phyloP scores from a whole-genome alignment of 2,888 invertebrate species.

The Julus scandinavius region DNA sequence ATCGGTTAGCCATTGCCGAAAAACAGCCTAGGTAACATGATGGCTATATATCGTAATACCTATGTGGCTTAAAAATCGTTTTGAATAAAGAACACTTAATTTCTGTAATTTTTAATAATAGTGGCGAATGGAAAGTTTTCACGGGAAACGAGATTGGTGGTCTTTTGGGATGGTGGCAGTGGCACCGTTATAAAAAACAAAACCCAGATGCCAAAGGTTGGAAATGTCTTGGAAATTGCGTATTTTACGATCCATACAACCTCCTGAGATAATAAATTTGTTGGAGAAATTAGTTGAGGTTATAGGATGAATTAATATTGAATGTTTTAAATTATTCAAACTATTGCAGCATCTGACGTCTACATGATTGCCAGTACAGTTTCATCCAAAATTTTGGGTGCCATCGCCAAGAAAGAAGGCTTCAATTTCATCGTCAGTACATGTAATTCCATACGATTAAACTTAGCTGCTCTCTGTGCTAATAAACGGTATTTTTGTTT shows the following conservation, averaged over 20 bases:
- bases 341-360: constrained; percentile 68
- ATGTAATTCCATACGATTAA: not conserved
- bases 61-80: not conserved
- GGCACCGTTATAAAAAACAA: constrained; percentile 71
- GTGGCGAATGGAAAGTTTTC: constrained; percentile 86
- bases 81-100: not conserved
- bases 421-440: constrained; percentile 73
- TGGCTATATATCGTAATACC: not conserved
- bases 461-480: not conserved
- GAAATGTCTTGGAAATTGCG: constrained; percentile 62
- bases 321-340: not conserved
- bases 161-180: constrained; percentile 93
- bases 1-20: constrained; percentile 93
- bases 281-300: too few relatives aligned
- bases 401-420: constrained; percentile 83
- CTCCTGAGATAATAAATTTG: constrained; percentile 61
- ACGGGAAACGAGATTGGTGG: constrained; percentile 96
- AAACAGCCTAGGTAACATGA: constrained; percentile 68
- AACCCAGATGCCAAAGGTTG: constrained; percentile 63
- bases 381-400: constrained; percentile 90
- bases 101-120: constrained; percentile 61
- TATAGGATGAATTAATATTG: too few relatives aligned
- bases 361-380: constrained; percentile 94
- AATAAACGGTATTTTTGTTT: constrained; percentile 13
- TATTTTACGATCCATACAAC: constrained; percentile 62